Evolutionary conservation across 2,797 vertebrate species (phyloP).

Genomic region (Denticeps clupeoides): DNA sequence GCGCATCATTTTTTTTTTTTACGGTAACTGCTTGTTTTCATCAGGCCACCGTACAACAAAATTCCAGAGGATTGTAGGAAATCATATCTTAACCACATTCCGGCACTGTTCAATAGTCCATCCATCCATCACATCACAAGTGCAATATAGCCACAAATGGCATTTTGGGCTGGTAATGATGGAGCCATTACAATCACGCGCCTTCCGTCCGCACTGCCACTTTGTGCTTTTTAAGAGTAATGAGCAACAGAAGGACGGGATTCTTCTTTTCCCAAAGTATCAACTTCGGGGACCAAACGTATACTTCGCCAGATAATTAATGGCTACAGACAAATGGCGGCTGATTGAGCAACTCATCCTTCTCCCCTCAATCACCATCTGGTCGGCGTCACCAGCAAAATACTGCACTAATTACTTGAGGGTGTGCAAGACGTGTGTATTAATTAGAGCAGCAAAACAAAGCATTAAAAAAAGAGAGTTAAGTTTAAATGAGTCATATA

Average conservation of each 20-base stretch:
- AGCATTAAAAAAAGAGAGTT: constrained; percentile 19
- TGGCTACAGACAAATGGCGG: constrained; percentile 67
- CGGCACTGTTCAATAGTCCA: too few species aligned
- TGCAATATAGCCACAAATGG: too few species aligned
- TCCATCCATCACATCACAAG: too few species aligned
- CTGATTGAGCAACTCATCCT: constrained; percentile 71
- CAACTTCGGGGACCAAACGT: constrained; percentile 65
- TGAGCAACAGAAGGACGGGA: constrained; percentile 68
- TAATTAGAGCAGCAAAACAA: constrained; percentile 56
- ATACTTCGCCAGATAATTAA: constrained; percentile 70
- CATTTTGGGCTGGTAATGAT: too few species aligned
- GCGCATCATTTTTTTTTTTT: too few species aligned
- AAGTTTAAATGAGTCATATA: constrained; percentile 40
- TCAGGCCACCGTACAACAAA: too few species aligned
- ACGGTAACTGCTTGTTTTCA: too few species aligned
- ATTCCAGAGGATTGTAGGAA: too few species aligned
- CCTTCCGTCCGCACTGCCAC: too few species aligned
- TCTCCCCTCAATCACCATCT: constrained; percentile 73
- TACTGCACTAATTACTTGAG: constrained; percentile 67
- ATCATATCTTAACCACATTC: too few species aligned
- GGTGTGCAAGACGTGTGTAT: constrained; percentile 60
- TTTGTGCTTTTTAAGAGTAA: constrained; percentile 62
- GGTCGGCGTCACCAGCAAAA: constrained; percentile 56
- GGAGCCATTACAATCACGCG: too few species aligned
- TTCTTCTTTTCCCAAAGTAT: constrained; percentile 58